phyloP scores from a whole-genome alignment of 2,797 vertebrate genomes.

The Rhinichthys osculus region DNA sequence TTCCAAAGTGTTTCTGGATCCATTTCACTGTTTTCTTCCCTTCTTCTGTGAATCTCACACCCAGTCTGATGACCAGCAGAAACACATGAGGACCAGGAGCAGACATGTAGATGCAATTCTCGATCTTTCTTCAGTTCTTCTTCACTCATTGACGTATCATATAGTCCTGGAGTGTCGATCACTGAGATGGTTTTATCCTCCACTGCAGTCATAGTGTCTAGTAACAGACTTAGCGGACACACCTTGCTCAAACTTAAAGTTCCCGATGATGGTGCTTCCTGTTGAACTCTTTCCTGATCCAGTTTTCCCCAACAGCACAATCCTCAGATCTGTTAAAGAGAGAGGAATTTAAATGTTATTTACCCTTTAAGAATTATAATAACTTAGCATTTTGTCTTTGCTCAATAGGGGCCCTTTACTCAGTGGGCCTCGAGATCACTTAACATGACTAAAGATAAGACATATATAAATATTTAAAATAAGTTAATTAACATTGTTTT shows the following conservation, averaged over 20 bases:
- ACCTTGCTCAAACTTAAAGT: fast-evolving
- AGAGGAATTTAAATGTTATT: too few species aligned
- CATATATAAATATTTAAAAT: neutral
- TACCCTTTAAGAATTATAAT: neutral
- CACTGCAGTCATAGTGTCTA: neutral
- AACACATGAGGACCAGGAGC: too few species aligned
- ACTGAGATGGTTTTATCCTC: neutral
- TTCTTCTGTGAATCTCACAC: too few species aligned
- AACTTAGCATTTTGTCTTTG: neutral
- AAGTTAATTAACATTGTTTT: too few species aligned
- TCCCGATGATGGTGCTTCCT: conserved; percentile 26
- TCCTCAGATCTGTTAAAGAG: neutral
- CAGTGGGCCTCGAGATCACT: neutral
- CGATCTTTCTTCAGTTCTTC: too few species aligned
- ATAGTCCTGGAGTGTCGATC: too few species aligned
- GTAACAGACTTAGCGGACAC: neutral
- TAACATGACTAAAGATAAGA: too few species aligned
- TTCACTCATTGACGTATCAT: too few species aligned
- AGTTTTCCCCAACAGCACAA: conserved; percentile 30
- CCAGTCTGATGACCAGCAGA: too few species aligned
- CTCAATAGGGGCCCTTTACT: neutral
- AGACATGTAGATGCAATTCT: too few species aligned
- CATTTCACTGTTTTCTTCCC: neutral
- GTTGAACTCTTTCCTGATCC: conserved; percentile 14
- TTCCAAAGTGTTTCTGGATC: too few species aligned